A percentile compares a stretch with the other conserved stretches of the same genome.
Conservation (phyloP, 2,888 invertebrate species). For the Drosophila peninsularis region DNA sequence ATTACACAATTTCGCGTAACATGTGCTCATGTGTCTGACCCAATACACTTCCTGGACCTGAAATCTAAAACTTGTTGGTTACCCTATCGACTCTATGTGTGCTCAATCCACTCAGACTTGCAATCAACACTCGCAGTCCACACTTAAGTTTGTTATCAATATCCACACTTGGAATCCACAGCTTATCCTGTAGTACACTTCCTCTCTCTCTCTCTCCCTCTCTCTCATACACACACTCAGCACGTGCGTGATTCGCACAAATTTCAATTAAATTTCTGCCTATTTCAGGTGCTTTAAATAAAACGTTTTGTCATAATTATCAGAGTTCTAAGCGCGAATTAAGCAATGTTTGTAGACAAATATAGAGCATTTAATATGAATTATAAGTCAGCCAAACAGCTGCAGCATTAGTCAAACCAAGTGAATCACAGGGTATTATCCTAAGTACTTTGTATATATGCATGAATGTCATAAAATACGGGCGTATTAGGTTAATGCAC, state of each 20-base stretch:
- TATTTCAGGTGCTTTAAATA: conserved; percentile 40
- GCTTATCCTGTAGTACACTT: not conserved
- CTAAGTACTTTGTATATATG: not conserved
- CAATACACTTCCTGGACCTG: conserved; percentile 80
- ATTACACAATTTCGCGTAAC: conserved; percentile 19
- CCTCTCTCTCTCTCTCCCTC: not conserved
- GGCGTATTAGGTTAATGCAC: conserved; percentile 3
- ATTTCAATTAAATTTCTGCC: conserved; percentile 25
- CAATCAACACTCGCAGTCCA: not conserved
- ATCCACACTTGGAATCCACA: not conserved
- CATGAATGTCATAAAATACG: not conserved
- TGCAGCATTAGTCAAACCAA: not conserved
- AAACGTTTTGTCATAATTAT: conserved; percentile 38
- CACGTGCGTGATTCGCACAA: conserved; percentile 62
- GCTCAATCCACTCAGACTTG: not conserved
- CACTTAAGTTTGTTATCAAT: not conserved
- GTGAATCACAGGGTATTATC: conserved; percentile 5
- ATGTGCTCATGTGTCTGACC: conserved; percentile 35
- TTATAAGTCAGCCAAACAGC: not conserved
- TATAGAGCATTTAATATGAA: not conserved
- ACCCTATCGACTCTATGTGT: too few species aligned
- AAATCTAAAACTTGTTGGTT: conserved; percentile 55
- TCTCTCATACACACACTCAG: conserved; percentile 35
- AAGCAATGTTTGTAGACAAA: conserved; percentile 34
- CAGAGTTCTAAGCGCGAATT: conserved; percentile 37